Base-by-base conservation (phyloP, 2,797 vertebrate genomes). In the Tolypeutes matacus region DNA sequence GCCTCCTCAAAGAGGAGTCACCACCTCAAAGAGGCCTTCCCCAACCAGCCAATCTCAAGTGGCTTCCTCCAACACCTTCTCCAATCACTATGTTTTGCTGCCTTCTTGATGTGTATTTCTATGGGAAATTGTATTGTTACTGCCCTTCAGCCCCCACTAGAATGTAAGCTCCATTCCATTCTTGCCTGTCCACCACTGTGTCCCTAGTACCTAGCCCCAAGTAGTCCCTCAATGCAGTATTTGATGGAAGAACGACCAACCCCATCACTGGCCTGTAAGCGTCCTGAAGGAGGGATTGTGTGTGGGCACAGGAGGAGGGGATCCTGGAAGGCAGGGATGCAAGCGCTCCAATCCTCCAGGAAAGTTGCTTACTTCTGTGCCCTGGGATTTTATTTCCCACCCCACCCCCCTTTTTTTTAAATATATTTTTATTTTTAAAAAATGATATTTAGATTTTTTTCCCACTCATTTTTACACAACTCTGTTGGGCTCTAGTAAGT, bases 401-500 rank as follows among this genome's bases (percentile, higher is more conserved):
- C 3, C n/a, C n/a, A n/a, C n/a, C n/a, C n/a, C n/a, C n/a, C n/a
- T n/a, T n/a, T n/a, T n/a, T n/a, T n/a, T n/a, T n/a, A n/a, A n/a
- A n/a, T n/a, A n/a, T n/a, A n/a, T n/a, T n/a, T n/a, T n/a, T n/a
- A n/a, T n/a, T n/a, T n/a, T n/a, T n/a, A n/a, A n/a, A n/a, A n/a
- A n/a, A n/a, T n/a, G n/a, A n/a, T n/a, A n/a, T n/a, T n/a, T n/a
- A n/a, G n/a, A n/a, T n/a, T n/a, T n/a, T n/a, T 34, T 21, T 5
- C 67, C 3, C 8, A 0, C 8, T 2, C 11, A 46, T 21, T 36
- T 73, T 14, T 12, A 5, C 17, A 49, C 5, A 9, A 62, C 23
- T 25, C 49, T 39, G 11, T 0, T 0, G 34, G 39, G 49, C 36
- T 25, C 46, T 2, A 18, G 31, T 65, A 80, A 53, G 80, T 39